Percentiles rank a stretch among this genome's conserved stretches.
phyloP scores from a whole-genome alignment of 2,113 vertebrate species.

The Dermatemys mawii region DNA sequence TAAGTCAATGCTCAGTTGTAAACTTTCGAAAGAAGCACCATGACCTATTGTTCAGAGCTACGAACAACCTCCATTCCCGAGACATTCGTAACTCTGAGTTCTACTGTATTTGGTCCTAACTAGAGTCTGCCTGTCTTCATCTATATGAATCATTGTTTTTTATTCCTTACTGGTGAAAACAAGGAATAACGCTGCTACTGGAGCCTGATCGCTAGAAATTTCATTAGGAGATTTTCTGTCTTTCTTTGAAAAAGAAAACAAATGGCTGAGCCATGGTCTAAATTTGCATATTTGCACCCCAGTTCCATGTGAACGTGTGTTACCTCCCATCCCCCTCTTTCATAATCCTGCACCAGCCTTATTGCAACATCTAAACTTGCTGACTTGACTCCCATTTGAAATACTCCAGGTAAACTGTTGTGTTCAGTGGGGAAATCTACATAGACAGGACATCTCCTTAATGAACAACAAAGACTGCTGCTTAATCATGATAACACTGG shows the following conservation, averaged over 20 bases:
- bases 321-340: not conserved
- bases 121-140: not conserved
- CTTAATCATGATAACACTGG: not conserved
- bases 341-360: not conserved
- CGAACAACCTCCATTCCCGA: too few species aligned
- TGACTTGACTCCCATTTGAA: not conserved
- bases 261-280: constrained; percentile 32
- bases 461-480: rapidly evolving
- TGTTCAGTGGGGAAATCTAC: not conserved
- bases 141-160: not conserved
- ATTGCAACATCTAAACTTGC: not conserved
- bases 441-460: not conserved
- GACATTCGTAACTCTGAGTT: too few species aligned
- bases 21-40: too few species aligned
- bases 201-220: not conserved
- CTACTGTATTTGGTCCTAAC: too few species aligned
- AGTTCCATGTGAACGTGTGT: not conserved
- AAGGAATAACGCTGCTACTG: constrained; percentile 53
- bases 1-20: too few species aligned
- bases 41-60: too few species aligned
- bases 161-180: constrained; percentile 42
- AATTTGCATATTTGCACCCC: not conserved
- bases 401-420: rapidly evolving
- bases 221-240: constrained; percentile 56
- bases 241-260: constrained; percentile 48